Base-by-base conservation (phyloP, 2,113 vertebrate genomes). In the Hoplias malabaricus region DNA sequence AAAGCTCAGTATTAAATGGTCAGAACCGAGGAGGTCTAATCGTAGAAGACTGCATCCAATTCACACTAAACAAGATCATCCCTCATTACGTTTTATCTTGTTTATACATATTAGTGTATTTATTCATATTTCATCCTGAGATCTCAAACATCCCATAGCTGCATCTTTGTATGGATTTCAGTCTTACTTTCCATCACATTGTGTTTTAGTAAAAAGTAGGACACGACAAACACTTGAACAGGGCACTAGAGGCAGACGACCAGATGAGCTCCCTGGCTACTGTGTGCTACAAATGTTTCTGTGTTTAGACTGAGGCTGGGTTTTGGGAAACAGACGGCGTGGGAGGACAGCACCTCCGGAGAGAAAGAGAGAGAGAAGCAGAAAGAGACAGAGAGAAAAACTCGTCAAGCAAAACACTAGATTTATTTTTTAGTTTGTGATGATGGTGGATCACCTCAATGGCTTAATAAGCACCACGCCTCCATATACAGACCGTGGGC, bases 401-500 rank as follows among this genome's bases (percentile, higher is more conserved):
- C 66, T 61, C 66, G 56, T 69, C 66, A 77, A 12, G 75, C 29
- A 77, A 77, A 77, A 69, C 75, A 77, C 75, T 69, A 36, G 67
- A 67, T 65, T 50, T 72, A 69, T 76, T 70, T 56, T 71, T 65
- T 72, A 61, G 73, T 42, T 34, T 33, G 40, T 63, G 71, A 67
- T 57, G 29, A 70, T 61, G 43, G 63, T 50, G 59, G 31, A 73
- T 80, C 79, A 73, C 69, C 63, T 27, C 50, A 59, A 66, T 69
- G 65, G 56, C 36, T 75, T 77, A 65, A 73, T 70, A 65, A 50
- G 25, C 74, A 71, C 74, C 80, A 80, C 80, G 66, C 82, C 79
- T 62, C 63, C 74, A 59, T 53, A 27, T 72, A 69, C 80, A 86
- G 84, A 82, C 84, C 33, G 77, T 78, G 77, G 80, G 84, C 56